Base-by-base conservation (phyloP, 2,888 invertebrate species). In the Alviniconcha strummeri region DNA sequence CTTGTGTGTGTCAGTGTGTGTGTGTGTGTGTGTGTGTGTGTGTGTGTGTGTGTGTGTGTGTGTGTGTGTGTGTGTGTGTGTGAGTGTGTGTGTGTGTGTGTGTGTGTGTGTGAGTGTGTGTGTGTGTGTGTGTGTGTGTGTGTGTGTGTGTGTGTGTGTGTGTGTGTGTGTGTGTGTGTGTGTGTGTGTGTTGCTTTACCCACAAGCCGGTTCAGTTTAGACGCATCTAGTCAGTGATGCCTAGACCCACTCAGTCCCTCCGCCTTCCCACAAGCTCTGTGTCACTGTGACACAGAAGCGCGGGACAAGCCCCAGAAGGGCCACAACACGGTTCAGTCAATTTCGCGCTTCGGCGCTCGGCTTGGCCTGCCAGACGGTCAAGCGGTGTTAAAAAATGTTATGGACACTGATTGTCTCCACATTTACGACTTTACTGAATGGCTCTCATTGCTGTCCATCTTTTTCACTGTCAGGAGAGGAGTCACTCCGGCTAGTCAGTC, bases 131-230 rank as follows among this genome's bases (percentile, higher is more conserved):
- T 77, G 4, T 57, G 57, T 77, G 57, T 77, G 57, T 77, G 17
- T 77, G 57, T 77, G 17, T 77, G 77, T 57, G 57, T 77, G 77
- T 77, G 60, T 77, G 77, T 77, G 77, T 77, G 57, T 77, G 60
- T 77, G n/a, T 57, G 60, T 77, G 77, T 77, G 77, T 77, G 77
- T 77, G 77, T 77, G 19, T n/a, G n/a, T n/a, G n/a, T n/a, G n/a
- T n/a, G n/a, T n/a, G n/a, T n/a, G n/a, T n/a, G n/a, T n/a, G n/a
- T 54, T 75, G 55, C 55, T 54, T 17, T 54, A 55, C 55, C 55
- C 7, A 9, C 15, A 17, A 4, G 15, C 55, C 55, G 74, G 3
- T 8, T 36, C 52, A 52, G 74, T n/a, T 17, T 71, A 19, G 17
- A 19, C n/a, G 71, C 19, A n/a, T 8, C 17, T 8, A n/a, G 17